Percentiles rank a stretch among this genome's conserved stretches.
Conservation (phyloP, 2,797 vertebrate species). For the Myotis planiceps region DNA sequence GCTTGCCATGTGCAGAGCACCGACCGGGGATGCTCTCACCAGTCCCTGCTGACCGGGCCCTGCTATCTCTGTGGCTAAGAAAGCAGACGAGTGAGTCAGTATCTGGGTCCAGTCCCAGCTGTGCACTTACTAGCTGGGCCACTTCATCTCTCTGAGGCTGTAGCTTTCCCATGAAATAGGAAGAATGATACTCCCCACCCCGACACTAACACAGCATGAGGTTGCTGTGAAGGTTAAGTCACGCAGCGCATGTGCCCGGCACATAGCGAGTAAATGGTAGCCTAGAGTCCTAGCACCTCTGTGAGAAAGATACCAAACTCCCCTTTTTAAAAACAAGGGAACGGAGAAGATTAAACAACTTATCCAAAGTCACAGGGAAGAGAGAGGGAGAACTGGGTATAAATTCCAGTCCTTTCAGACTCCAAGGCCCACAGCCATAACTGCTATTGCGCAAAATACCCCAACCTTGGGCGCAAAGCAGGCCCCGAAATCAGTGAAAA, state of each 20-base stretch:
- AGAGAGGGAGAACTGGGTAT: neutral
- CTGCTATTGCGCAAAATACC: neutral
- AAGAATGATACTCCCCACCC: neutral
- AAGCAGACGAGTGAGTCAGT: neutral
- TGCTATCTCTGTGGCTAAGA: neutral
- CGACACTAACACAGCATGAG: neutral
- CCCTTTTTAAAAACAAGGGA: neutral
- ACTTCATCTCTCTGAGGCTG: neutral
- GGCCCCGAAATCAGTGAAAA: neutral
- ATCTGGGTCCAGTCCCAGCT: neutral
- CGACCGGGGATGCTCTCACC: neutral
- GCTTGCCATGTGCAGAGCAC: neutral
- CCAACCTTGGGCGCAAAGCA: neutral
- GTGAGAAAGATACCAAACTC: neutral
- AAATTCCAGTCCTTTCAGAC: neutral
- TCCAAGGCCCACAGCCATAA: neutral
- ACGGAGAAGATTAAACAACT: neutral
- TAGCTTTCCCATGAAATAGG: neutral
- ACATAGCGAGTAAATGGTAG: neutral
- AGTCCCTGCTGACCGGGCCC: neutral
- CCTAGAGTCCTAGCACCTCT: neutral
- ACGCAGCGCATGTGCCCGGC: rapidly evolving
- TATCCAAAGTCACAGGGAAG: neutral
- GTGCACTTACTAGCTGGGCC: neutral
- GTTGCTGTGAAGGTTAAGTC: neutral